A percentile compares a stretch with the other conserved stretches of the same genome.
Conservation (phyloP, 2,888 invertebrate species). For the Diogma glabrata region DNA sequence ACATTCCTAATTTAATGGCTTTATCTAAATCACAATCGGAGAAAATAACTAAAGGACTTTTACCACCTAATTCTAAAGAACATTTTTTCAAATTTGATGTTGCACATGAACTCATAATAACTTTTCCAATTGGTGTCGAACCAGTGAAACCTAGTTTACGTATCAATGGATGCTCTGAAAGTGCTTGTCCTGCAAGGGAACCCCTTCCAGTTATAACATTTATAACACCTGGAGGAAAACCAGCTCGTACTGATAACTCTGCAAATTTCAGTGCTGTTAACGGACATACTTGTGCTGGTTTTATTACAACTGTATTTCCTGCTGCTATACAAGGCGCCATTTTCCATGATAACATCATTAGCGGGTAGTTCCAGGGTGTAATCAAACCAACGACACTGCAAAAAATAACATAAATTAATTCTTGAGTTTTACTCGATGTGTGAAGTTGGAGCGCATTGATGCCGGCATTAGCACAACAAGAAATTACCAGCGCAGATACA, state of each 20-base stretch:
- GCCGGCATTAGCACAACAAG: too few species aligned
- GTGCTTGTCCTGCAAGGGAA: slow-evolving; percentile 67
- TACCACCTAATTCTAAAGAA: slow-evolving; percentile 89
- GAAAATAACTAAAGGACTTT: slow-evolving; percentile 90
- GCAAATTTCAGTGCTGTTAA: slow-evolving; percentile 92
- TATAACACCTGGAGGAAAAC: slow-evolving; percentile 88
- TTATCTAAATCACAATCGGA: slow-evolving; percentile 89
- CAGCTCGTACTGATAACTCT: slow-evolving; percentile 78
- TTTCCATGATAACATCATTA: slow-evolving; percentile 99
- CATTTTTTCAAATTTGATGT: slow-evolving; percentile 88
- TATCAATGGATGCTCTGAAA: slow-evolving; percentile 74
- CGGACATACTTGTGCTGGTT: slow-evolving; percentile 87
- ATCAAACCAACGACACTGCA: slow-evolving; percentile 78
- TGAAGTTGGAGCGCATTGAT: too few species aligned
- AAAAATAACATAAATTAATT: slow-evolving; percentile 9
- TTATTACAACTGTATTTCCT: slow-evolving; percentile 92
- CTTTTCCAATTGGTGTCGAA: slow-evolving; percentile 77
- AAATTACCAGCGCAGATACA: too few species aligned
- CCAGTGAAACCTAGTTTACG: slow-evolving; percentile 95
- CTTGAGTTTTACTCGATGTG: too few species aligned
- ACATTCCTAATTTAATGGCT: slow-evolving; percentile 84
- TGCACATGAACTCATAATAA: slow-evolving; percentile 85
- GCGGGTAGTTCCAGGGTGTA: slow-evolving; percentile 96
- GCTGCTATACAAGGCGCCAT: slow-evolving; percentile 96
- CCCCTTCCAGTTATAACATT: slow-evolving; percentile 85